A percentile compares a stretch with the other conserved stretches of the same genome.
Conservation (phyloP, 2,797 vertebrate genomes). For the Gastrophryne carolinensis region DNA sequence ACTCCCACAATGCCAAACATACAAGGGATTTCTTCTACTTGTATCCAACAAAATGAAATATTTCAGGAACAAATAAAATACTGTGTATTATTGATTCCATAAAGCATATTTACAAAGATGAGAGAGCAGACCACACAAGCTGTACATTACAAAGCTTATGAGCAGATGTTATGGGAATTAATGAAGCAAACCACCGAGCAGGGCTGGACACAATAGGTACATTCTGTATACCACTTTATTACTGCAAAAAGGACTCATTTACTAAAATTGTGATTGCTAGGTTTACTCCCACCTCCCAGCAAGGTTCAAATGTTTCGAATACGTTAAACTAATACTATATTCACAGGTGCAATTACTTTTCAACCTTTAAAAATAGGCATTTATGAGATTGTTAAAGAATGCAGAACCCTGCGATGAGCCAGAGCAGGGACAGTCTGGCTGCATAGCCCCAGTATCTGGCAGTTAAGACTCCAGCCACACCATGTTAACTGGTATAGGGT, state of each 20-base stretch:
- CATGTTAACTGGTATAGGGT: no score
- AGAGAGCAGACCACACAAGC: constrained; percentile 22
- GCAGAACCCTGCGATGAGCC: no score
- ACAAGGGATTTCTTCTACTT: not conserved
- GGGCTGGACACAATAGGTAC: not conserved
- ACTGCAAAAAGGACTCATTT: no score
- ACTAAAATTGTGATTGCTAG: no score
- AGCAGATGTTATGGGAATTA: constrained; percentile 13
- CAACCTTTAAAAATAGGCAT: not conserved
- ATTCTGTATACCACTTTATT: no score
- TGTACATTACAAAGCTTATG: not conserved
- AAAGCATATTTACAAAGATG: not conserved
- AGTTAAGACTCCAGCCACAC: no score
- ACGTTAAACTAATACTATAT: no score
- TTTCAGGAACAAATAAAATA: not conserved
- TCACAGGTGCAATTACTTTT: not conserved
- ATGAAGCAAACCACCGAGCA: not conserved
- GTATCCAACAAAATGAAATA: not conserved
- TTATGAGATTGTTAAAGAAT: no score
- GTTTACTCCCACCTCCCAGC: no score
- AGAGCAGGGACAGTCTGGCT: no score
- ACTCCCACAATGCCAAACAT: not conserved
- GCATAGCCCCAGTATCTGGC: no score
- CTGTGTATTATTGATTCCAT: not conserved
- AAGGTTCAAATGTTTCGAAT: no score